These are phyloP conservation scores for Forbesichthys papilliferus DNA, from an alignment of 2,113 vertebrate genomes.

Conservation along the genomic window DNA sequence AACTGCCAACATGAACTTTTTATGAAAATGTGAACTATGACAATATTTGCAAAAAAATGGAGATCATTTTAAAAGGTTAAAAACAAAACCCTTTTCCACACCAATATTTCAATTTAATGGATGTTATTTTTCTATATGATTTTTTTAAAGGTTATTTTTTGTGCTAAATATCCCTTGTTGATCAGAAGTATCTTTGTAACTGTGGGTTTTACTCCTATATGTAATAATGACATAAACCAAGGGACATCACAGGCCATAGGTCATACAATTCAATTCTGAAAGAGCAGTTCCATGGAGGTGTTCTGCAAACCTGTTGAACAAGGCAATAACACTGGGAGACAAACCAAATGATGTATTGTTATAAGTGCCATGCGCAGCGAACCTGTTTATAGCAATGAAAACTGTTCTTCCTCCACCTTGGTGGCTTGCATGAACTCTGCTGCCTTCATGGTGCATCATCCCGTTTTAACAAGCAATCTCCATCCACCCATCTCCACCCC, in stretches of 20 bases:
- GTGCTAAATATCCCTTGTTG: slow-evolving; percentile 74
- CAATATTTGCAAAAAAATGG: slow-evolving; percentile 84
- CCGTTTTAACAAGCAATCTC: slow-evolving; percentile 61
- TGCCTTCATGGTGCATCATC: slow-evolving; percentile 60
- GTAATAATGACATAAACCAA: slow-evolving; percentile 55
- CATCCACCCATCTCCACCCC: slow-evolving; percentile 50
- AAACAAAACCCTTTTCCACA: slow-evolving; percentile 73
- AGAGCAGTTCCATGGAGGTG: slow-evolving; percentile 50
- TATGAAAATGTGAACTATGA: slow-evolving; percentile 83
- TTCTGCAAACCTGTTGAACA: slow-evolving; percentile 69
- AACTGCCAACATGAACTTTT: slow-evolving; percentile 85
- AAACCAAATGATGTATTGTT: slow-evolving; percentile 62
- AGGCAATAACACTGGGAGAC: slow-evolving; percentile 59
- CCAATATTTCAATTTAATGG: slow-evolving; percentile 76
- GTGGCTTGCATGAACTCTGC: slow-evolving; percentile 66
- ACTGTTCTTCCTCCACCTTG: slow-evolving; percentile 75
- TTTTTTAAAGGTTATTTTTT: slow-evolving; percentile 79
- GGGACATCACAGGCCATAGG: slow-evolving; percentile 51
- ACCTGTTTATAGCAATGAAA: slow-evolving; percentile 74
- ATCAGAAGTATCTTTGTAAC: slow-evolving; percentile 77
- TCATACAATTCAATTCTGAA: slow-evolving; percentile 53
- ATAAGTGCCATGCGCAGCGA: slow-evolving; percentile 61
- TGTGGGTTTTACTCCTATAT: slow-evolving; percentile 62
- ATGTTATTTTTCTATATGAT: slow-evolving; percentile 82
- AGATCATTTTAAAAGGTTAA: slow-evolving; percentile 77